Base-by-base conservation (phyloP, 2,113 vertebrate genomes). In the Nansenia antarctica region DNA sequence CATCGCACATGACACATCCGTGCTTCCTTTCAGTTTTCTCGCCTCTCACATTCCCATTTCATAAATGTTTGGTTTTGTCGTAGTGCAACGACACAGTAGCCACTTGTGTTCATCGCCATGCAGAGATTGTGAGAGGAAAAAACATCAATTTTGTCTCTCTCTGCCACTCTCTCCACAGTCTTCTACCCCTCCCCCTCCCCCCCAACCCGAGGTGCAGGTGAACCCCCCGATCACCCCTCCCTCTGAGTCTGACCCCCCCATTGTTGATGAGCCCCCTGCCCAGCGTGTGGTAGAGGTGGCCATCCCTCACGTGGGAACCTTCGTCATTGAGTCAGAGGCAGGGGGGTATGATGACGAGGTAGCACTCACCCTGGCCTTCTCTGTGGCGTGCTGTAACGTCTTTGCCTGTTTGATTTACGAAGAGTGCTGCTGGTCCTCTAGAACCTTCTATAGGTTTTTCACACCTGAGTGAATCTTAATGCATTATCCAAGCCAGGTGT, bases 321-420 rank as follows among this genome's bases (percentile, higher is more conserved):
- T 96, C 91, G 92, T 97, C 87, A 94, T 95, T 93, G 93, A 97
- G 90, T 93, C 95, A 90, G 93, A 96, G 90, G 94, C 96, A 92
- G 95, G 95, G 91, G 96, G 96, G 86, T 98, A 98, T 90, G 96
- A 99, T 85, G 96, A 99, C 30, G 95, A 99, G 97, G 96, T 99
- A 99, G 93, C 78, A 32, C 60, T 84, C 54, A 30, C 12, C 27
- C 54, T 15, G 54, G 54, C 18, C 3, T 31, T 14, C 30, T 30
- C 54, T 58, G 12, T 27, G 54, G 5, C 27, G 26, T 58, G 32
- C 34, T 20, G 29, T 37, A 26, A 34, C 14, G 49, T 22, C 29
- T 53, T 8, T 65, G 65, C 66, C 54, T 59, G 54, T 59, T 59
- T 59, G 66, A 42, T 22, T 20, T 69, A 30, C 37, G 1, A 45